Evolutionary conservation across 2,113 vertebrate species (phyloP), one percentile per base, ranked within the genome.

Genomic region (Catagonus wagneri): DNA sequence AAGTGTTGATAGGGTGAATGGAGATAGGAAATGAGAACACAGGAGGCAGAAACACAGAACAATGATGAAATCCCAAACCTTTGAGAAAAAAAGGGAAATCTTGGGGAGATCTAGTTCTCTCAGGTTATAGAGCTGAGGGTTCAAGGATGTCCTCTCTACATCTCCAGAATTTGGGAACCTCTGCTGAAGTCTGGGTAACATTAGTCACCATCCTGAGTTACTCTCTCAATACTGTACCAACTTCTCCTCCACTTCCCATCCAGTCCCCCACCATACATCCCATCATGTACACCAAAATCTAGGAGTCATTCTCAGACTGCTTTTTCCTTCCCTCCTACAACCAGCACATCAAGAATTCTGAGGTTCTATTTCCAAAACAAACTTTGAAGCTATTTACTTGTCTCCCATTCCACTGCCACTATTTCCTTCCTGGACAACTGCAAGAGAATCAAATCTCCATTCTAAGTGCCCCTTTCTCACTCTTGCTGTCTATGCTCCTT

Each of bases 301-400:
- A 50, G 58, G 25, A 72, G 32, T 66, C 16, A 36, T 68, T 44
- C 56, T 94, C 65, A 61, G 75, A 81, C 23, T 88, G 39, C 58
- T 16, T 96, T 93, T 93, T 36, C 71, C 34, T 83, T 69, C 56
- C 29, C 29, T 93, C 52, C 63, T 19, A 58, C 78, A 84, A 88
- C 78, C 29, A 91, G 34, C 5, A 58, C 72, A 56, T 71, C 29
- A 78, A 61, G 32, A 83, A 84, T 84, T 88, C 32, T 75, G 14
- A 27, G 61, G 65, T 87, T 93, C 65, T 89, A 1, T 85, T 89
- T 89, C 88, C 72, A 95, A 96, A 93, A 81, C 93, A 93, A 95
- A 80, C 39, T 83, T 93, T 54, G 22, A 88, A 63, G 36, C 22
- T 80, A n/a, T 80, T 80, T 80, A 61, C 29, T 72, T 88, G 32